phyloP scores from a whole-genome alignment of 2,797 vertebrate genomes.

The Neomorphus geoffroyi region DNA sequence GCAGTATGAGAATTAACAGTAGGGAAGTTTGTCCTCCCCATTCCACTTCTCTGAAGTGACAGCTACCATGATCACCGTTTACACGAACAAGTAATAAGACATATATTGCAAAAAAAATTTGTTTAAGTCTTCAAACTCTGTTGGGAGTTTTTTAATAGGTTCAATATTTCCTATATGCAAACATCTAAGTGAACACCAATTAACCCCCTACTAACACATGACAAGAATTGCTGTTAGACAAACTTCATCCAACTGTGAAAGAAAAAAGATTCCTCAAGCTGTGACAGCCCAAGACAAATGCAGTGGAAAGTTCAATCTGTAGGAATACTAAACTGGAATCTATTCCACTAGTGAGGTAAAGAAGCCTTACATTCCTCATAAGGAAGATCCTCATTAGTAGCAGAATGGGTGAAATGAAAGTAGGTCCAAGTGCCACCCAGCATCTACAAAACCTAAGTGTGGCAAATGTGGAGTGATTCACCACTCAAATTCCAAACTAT shows the following conservation, averaged over 20 bases:
- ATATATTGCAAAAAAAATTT: not conserved
- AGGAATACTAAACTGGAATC: not conserved
- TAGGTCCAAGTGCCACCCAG: not conserved
- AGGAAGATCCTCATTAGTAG: not conserved
- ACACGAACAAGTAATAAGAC: not conserved
- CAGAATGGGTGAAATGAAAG: not conserved
- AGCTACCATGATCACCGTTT: not conserved
- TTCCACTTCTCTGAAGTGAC: not conserved
- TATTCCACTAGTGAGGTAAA: accelerated
- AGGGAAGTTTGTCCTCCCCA: not conserved
- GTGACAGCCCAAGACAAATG: not conserved
- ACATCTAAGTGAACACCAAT: not conserved
- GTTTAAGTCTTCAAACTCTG: not conserved
- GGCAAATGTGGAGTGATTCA: not conserved
- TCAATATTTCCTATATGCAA: not conserved
- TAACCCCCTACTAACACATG: not conserved
- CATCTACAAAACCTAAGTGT: accelerated
- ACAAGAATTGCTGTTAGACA: not conserved
- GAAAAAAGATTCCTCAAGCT: not conserved
- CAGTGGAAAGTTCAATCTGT: not conserved
- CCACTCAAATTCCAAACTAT: not conserved
- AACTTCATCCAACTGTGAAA: not conserved
- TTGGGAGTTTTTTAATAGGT: not conserved
- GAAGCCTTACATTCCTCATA: not conserved
- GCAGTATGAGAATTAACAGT: not conserved